A percentile compares a stretch with the other conserved stretches of the same genome.
Conservation (phyloP, 2,797 vertebrate species). For the Brachymystax lenok region DNA sequence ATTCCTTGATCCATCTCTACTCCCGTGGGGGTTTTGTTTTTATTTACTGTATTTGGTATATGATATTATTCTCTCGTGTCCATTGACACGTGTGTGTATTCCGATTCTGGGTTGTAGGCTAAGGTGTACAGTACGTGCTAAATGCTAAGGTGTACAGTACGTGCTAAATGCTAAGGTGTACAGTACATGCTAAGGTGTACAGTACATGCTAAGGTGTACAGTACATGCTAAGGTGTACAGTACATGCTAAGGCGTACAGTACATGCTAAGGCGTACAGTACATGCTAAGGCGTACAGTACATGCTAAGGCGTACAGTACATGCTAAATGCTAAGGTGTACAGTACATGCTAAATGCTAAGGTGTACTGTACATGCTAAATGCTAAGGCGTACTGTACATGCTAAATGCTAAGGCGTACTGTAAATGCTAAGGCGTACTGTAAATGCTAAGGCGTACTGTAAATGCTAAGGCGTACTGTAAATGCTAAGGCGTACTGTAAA, state of each 20-base stretch:
- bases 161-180: not conserved
- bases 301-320: not conserved
- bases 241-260: not conserved
- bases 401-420: not conserved
- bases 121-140: constrained; percentile 20
- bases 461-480: no score
- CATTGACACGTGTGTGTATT: constrained; percentile 6
- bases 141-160: no score
- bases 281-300: no score
- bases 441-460: no score
- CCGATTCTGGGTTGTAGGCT: not conserved
- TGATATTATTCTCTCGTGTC: not conserved
- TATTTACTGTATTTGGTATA: not conserved
- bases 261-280: constrained; percentile 10
- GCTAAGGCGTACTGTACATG: not conserved
- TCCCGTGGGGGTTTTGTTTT: constrained; percentile 13
- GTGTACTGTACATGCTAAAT: constrained; percentile 12
- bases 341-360: not conserved
- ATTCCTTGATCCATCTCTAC: constrained; percentile 24
- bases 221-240: not conserved
- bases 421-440: no score
- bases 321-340: not conserved
- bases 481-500: no score
- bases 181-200: not conserved
- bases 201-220: not conserved